Conservation (phyloP, 2,888 invertebrate species). For the Patella ulyssiponensis region DNA sequence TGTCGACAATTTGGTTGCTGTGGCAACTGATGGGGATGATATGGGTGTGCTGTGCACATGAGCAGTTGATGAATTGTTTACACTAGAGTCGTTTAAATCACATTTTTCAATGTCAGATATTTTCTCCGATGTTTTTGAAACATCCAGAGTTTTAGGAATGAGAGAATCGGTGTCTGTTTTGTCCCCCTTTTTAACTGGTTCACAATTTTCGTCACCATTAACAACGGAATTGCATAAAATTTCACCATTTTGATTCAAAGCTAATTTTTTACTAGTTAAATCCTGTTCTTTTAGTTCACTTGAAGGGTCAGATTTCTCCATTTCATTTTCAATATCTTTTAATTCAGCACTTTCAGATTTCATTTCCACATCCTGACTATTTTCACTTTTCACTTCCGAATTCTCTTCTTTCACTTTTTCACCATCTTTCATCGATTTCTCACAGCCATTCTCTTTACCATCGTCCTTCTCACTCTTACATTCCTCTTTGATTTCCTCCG, state of each 20-base stretch:
- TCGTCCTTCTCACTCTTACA: constrained; percentile 37
- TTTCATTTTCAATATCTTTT: constrained; percentile 5
- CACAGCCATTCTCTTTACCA: constrained; percentile 37
- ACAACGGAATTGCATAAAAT: background rate
- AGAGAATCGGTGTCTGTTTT: background rate
- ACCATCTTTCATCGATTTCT: constrained; percentile 38
- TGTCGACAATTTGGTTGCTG: constrained; percentile 17
- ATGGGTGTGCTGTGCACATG: constrained; percentile 23
- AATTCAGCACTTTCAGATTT: constrained; percentile 13
- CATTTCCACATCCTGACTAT: constrained; percentile 71
- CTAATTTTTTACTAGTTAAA: background rate
- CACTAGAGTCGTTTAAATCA: constrained; percentile 30
- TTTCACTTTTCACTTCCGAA: constrained; percentile 49
- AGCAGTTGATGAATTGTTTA: constrained; percentile 10
- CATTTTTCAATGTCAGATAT: constrained; percentile 50
- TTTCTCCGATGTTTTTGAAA: constrained; percentile 13
- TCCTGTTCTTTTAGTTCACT: background rate
- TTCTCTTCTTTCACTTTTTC: constrained; percentile 31
- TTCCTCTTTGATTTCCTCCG: constrained; percentile 30
- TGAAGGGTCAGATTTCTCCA: background rate
- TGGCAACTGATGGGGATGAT: constrained; percentile 23
- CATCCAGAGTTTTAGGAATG: background rate
- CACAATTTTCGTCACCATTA: background rate
- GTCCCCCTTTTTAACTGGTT: background rate
- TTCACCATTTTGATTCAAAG: background rate